A percentile compares a stretch with the other conserved stretches of the same genome.
These are phyloP conservation scores for Pasiphila rectangulata DNA, from an alignment of 2,888 invertebrate species.

Conservation along the genomic window DNA sequence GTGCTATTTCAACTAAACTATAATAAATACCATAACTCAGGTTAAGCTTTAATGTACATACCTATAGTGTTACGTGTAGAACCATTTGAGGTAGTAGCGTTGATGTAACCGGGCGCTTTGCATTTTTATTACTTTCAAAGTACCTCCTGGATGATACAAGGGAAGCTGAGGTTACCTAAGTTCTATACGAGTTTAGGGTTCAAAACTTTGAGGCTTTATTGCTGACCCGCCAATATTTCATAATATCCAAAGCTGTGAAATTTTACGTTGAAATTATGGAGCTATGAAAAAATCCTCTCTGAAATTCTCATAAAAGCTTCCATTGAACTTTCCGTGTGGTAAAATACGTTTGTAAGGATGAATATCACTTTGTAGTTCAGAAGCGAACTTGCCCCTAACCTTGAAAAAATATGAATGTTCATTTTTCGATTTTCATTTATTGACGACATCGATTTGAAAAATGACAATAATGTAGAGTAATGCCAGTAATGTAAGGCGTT, in stretches of 20 bases:
- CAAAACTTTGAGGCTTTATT: conserved; percentile 12
- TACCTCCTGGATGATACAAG: background rate
- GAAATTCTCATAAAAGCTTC: conserved; percentile 3
- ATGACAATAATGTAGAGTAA: too few species aligned
- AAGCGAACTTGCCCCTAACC: too few species aligned
- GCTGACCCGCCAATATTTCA: conserved; percentile 23
- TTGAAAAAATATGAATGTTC: background rate
- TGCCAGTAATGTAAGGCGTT: too few species aligned
- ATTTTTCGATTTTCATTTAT: too few species aligned
- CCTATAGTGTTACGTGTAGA: too few species aligned
- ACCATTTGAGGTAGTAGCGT: too few species aligned
- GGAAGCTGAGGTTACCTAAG: too few species aligned
- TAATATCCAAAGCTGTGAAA: conserved; percentile 19
- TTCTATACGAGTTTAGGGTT: background rate
- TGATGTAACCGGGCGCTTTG: too few species aligned
- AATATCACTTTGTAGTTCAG: background rate
- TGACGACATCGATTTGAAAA: too few species aligned
- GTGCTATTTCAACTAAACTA: too few species aligned
- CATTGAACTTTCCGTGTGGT: background rate
- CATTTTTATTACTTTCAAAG: background rate
- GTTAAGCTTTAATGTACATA: too few species aligned
- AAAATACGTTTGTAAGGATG: conserved; percentile 2
- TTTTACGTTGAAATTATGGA: conserved; percentile 16
- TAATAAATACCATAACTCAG: too few species aligned
- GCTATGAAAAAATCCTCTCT: conserved; percentile 12